phyloP scores from a whole-genome alignment of 2,888 invertebrate species.

The Tuta absoluta region DNA sequence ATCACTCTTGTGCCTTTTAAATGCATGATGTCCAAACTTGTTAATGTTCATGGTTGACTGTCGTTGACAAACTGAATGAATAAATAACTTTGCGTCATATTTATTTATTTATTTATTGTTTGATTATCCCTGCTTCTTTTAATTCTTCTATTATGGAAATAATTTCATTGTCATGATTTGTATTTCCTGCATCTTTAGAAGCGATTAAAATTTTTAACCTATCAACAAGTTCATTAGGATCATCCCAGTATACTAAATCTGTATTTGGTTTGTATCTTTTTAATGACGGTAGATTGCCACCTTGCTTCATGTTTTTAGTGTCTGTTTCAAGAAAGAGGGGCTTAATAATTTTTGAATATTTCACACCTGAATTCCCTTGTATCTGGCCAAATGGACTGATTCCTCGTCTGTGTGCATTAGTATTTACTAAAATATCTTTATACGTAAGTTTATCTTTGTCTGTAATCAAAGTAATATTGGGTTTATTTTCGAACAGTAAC shows the following conservation, averaged over 20 bases:
- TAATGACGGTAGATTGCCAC: slow-evolving; percentile 30
- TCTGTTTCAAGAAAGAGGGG: slow-evolving; percentile 18
- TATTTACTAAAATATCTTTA: slow-evolving; percentile 29
- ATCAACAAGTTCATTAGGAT: slow-evolving; percentile 39
- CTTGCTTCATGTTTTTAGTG: slow-evolving; percentile 19
- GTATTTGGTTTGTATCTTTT: slow-evolving; percentile 26
- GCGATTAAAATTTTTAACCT: slow-evolving; percentile 36
- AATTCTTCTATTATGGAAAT: slow-evolving; percentile 47
- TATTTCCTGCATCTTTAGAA: slow-evolving; percentile 38
- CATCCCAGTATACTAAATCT: slow-evolving; percentile 39
- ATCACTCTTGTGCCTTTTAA: slow-evolving; percentile 3
- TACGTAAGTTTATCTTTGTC: slow-evolving; percentile 30
- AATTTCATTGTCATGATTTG: slow-evolving; percentile 44
- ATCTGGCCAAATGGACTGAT: slow-evolving; percentile 30
- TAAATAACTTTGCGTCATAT: not conserved
- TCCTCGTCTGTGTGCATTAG: slow-evolving; percentile 33
- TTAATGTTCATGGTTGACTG: slow-evolving; percentile 17
- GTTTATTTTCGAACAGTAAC: slow-evolving; percentile 26
- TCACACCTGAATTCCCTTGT: slow-evolving; percentile 29
- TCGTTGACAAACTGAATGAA: not conserved
- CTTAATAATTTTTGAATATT: slow-evolving; percentile 30
- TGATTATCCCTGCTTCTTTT: slow-evolving; percentile 36
- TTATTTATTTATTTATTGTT: slow-evolving; percentile 24
- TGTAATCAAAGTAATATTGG: slow-evolving; percentile 19
- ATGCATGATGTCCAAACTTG: slow-evolving; percentile 25